Percentiles rank a stretch among this genome's conserved stretches.
phyloP scores from a whole-genome alignment of 2,113 vertebrate species.

The Tympanuchus pallidicinctus region DNA sequence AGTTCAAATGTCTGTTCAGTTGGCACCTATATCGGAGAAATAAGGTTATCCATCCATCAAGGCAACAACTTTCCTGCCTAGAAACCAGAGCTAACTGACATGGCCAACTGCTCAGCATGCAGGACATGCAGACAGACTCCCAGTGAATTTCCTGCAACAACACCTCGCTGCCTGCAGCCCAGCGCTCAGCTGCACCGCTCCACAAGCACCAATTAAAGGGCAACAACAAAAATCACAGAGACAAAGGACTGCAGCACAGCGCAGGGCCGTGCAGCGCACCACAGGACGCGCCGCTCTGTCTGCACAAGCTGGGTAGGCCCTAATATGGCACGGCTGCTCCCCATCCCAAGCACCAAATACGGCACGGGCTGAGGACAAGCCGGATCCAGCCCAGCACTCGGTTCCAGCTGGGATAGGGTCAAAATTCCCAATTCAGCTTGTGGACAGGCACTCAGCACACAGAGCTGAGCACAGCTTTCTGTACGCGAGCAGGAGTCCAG shows the following conservation, averaged over 20 bases:
- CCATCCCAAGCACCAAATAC: accelerated
- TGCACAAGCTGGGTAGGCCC: accelerated
- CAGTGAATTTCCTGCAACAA: neutral
- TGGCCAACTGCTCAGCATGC: neutral
- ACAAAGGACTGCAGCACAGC: neutral
- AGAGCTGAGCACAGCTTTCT: neutral
- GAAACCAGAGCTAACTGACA: neutral
- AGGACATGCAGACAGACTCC: neutral
- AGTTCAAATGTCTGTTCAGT: neutral
- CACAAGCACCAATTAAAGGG: neutral
- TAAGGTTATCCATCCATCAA: neutral
- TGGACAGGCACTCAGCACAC: accelerated
- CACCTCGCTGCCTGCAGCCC: accelerated
- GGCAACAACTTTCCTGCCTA: neutral
- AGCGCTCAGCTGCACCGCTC: neutral
- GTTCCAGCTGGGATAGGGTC: neutral
- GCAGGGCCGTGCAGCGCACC: neutral
- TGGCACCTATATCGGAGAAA: neutral
- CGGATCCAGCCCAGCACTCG: accelerated
- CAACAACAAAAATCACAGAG: neutral
- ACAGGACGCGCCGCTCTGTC: neutral
- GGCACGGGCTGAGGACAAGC: neutral
- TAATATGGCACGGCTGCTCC: accelerated
- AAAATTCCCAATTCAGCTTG: neutral
- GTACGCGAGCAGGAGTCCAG: too few species aligned